Base-by-base conservation (phyloP, 2,797 vertebrate species). In the Xenops minutus region DNA sequence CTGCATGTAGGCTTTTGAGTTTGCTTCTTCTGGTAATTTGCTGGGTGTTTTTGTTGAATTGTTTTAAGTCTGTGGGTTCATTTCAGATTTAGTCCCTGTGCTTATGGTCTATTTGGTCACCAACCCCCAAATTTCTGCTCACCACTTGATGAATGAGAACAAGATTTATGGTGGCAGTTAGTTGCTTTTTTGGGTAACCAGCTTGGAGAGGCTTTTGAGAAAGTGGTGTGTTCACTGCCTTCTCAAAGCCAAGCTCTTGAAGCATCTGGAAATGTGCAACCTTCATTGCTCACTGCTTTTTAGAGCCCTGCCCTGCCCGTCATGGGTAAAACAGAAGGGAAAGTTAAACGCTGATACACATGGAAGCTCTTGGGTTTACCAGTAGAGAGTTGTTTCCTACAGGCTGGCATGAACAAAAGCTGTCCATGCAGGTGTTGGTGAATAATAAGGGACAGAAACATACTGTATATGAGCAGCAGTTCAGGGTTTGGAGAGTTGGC, bases 91-190 rank as follows among this genome's bases (percentile, higher is more conserved):
- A 72, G 61, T 41, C 72, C 43, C 82, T 52, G 56, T 80, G 68
- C 83, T 93, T 82, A 85, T 75, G 92, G 69, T 66, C 64, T 64
- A 9, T 67, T 61, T 59, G 68, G 69, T 85, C 89, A 93, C 68
- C 54, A 89, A 87, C 85, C 11, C 34, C 43, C 46, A 62, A 51
- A 49, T 73, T 90, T 88, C 64, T 91, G 46, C 69, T 92, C 43
- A 43, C 72, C 85, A 61, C 87, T 78, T 75, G 78, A 87, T 77
- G 75, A 95, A 93, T 44, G 72, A 71, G 81, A 77, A 59, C 39
- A 78, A 58, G 83, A 93, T 91, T 95, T 92, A 87, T 79, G 78
- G 55, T 22, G 10, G 80, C 82, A 85, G 76, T 96, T 92, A 86
- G 85, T 93, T 93, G 85, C 73, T 85, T 93, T 89, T 94, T 91